These are phyloP conservation scores for Drosophila ercepeae DNA, from an alignment of 1,140 invertebrate genomes.

Conservation along the genomic window DNA sequence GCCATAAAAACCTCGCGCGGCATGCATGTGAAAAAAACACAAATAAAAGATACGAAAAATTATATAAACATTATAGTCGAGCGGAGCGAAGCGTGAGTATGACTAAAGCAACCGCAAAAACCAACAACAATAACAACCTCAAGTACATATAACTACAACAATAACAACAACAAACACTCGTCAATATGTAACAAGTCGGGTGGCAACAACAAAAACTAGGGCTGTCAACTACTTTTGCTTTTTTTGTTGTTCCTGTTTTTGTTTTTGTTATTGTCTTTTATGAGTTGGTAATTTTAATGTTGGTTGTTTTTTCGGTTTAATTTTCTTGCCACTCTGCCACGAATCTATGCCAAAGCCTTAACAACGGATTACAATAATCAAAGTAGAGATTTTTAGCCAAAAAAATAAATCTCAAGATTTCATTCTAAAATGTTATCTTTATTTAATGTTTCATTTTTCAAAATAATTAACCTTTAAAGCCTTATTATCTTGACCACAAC, in stretches of 20 bases:
- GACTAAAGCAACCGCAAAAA: conserved; percentile 72
- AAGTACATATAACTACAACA: conserved; percentile 31
- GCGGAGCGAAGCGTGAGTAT: conserved; percentile 56
- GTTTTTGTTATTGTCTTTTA: conserved; percentile 27
- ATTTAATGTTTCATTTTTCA: too few species aligned
- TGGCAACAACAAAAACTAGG: conserved; percentile 55
- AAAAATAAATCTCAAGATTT: too few species aligned
- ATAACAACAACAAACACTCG: conserved; percentile 50
- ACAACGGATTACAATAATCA: conserved; percentile 75
- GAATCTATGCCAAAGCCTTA: conserved; percentile 79
- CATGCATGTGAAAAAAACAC: conserved; percentile 60
- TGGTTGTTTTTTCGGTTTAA: conserved; percentile 45
- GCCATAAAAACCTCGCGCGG: conserved; percentile 56
- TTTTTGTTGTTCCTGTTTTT: conserved; percentile 40
- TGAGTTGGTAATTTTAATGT: conserved; percentile 68
- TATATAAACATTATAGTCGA: conserved; percentile 79
- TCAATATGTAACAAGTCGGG: conserved; percentile 76
- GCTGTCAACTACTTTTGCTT: conserved; percentile 50
- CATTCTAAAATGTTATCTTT: too few species aligned
- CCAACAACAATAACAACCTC: conserved; percentile 23
- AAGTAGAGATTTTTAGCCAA: too few species aligned
- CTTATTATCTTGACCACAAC: conserved; percentile 4
- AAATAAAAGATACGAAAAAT: conserved; percentile 72
- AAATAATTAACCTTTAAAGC: too few species aligned
- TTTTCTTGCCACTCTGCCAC: conserved; percentile 61